Evolutionary conservation across 1,140 invertebrate species (phyloP).

Genomic region (Hypsibius dujardini): DNA sequence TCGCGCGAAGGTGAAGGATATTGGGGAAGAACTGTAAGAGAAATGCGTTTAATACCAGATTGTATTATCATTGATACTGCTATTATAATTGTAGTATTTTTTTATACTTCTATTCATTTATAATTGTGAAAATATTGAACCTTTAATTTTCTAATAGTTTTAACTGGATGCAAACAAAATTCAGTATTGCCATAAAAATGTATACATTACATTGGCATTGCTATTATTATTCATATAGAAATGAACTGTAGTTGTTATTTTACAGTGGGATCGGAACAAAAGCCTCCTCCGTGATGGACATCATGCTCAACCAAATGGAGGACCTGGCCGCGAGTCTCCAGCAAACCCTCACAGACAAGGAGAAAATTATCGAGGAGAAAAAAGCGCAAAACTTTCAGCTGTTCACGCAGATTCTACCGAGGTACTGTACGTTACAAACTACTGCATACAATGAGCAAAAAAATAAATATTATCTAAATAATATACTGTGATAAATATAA

Average conservation of each 20-base stretch:
- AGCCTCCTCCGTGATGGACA: slow-evolving; percentile 5
- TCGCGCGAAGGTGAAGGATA: slow-evolving; percentile 1
- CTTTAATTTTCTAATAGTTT: too few relatives aligned
- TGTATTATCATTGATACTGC: not conserved
- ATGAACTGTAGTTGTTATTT: not conserved
- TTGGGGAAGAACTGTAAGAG: not conserved
- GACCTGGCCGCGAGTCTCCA: not conserved
- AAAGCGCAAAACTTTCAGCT: slow-evolving; percentile 1
- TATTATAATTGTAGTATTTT: too few relatives aligned
- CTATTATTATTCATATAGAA: too few relatives aligned
- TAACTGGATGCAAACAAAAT: too few relatives aligned
- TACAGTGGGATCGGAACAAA: not conserved
- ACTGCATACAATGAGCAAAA: too few relatives aligned
- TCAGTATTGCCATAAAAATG: too few relatives aligned
- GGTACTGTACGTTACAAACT: not conserved
- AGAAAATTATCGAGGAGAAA: not conserved
- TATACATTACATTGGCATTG: too few relatives aligned
- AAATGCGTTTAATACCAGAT: not conserved
- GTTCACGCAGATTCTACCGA: not conserved
- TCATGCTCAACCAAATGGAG: not conserved
- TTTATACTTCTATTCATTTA: too few relatives aligned
- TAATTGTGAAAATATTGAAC: too few relatives aligned
- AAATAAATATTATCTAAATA: too few relatives aligned
- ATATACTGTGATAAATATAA: too few relatives aligned
- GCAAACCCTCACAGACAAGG: not conserved